Conservation (phyloP, 2,888 invertebrate genomes). For the Hipparchia semele region DNA sequence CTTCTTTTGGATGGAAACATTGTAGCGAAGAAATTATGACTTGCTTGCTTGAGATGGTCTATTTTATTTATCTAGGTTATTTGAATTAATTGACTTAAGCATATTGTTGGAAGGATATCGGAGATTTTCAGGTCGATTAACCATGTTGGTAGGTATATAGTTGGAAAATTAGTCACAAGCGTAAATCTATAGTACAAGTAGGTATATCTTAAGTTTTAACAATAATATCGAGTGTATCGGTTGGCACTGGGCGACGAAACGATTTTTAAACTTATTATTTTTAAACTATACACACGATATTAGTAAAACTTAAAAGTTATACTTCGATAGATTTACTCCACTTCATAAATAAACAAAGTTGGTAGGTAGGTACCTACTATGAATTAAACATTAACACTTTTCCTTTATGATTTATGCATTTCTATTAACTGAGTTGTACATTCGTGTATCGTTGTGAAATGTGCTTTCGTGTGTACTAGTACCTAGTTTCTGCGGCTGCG, state of each 20-base stretch:
- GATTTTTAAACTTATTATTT: no score
- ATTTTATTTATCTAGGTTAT: neutral
- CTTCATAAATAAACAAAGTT: no score
- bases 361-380: no score
- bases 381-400: neutral
- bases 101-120: no score
- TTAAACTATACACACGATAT: no score
- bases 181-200: neutral
- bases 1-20: neutral
- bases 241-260: no score
- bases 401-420: neutral
- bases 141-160: no score
- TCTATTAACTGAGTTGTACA: neutral
- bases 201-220: neutral
- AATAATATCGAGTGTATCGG: no score
- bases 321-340: no score
- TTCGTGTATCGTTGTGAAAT: slow-evolving; percentile 47
- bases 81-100: neutral
- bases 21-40: no score
- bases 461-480: slow-evolving; percentile 46
- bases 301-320: no score
- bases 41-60: neutral
- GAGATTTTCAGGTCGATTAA: no score
- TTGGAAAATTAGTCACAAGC: neutral
- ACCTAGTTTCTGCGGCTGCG: slow-evolving; percentile 45